These are phyloP conservation scores for Dryadula phaetusa DNA, from an alignment of 2,888 invertebrate genomes.

Conservation along the genomic window DNA sequence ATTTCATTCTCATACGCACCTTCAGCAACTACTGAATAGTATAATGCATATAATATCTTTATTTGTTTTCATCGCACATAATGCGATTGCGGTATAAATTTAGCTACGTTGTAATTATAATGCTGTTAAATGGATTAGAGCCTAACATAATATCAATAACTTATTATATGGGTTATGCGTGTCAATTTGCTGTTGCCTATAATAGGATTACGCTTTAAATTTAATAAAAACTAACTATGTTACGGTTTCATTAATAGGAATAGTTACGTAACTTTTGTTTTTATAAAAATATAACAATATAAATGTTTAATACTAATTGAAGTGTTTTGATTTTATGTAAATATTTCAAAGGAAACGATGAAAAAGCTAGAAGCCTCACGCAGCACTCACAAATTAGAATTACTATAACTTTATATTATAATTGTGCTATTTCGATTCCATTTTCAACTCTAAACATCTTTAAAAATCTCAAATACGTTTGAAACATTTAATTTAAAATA, in stretches of 20 bases:
- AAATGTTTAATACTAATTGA: background rate
- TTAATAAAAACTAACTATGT: conserved; percentile 7
- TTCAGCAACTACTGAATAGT: background rate
- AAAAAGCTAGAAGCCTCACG: no score
- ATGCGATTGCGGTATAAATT: conserved; percentile 16
- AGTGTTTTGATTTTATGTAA: no score
- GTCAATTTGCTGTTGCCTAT: conserved; percentile 7
- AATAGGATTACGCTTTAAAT: conserved; percentile 11
- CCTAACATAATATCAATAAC: conserved; percentile 9
- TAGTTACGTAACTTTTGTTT: background rate
- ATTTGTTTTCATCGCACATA: conserved; percentile 14
- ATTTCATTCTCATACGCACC: background rate
- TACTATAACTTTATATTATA: no score
- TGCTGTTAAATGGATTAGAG: conserved; percentile 12
- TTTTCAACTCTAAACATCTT: background rate
- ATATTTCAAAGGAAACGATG: no score
- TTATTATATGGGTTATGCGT: conserved; percentile 16
- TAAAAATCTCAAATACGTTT: no score
- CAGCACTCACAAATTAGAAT: no score
- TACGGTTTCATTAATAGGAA: background rate
- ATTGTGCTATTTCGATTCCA: no score
- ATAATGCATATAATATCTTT: conserved; percentile 5
- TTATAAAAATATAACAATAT: background rate
- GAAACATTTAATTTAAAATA: no score
- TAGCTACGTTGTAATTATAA: conserved; percentile 20